phyloP scores from a whole-genome alignment of 2,113 vertebrate species.

The Pedetes capensis region DNA sequence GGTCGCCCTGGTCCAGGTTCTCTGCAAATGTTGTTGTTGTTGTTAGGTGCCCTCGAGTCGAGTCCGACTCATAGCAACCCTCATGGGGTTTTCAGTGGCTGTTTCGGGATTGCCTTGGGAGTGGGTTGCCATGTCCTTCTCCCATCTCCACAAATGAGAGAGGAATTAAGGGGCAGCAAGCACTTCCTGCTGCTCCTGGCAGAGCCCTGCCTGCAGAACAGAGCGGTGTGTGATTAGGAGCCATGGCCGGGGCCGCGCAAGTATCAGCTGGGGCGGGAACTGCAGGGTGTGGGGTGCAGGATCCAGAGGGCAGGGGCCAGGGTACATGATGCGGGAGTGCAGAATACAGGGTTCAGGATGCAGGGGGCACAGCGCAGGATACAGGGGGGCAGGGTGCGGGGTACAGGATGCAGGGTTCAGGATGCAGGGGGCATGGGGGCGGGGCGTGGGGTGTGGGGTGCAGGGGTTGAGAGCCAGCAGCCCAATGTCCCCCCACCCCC shows the following conservation, averaged over 20 bases:
- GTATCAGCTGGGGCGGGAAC: neutral
- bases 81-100: too few species aligned
- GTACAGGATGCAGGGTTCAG: neutral
- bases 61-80: too few species aligned
- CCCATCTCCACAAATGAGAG: neutral
- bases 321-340: neutral
- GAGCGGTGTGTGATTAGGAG: neutral
- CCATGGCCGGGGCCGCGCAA: neutral
- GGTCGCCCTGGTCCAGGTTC: too few species aligned
- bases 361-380: neutral
- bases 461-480: neutral
- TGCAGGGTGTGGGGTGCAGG: neutral
- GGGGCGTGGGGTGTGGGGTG: too few species aligned
- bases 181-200: neutral
- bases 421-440: too few species aligned
- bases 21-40: too few species aligned
- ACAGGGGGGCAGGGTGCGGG: too few species aligned
- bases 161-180: neutral
- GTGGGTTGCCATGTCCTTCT: too few species aligned
- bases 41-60: too few species aligned
- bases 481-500: neutral
- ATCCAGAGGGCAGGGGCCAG: neutral
- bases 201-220: neutral
- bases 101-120: too few species aligned
- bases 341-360: neutral